Evolutionary conservation across 2,113 vertebrate species (phyloP).

Genomic region (Callorhinus ursinus): DNA sequence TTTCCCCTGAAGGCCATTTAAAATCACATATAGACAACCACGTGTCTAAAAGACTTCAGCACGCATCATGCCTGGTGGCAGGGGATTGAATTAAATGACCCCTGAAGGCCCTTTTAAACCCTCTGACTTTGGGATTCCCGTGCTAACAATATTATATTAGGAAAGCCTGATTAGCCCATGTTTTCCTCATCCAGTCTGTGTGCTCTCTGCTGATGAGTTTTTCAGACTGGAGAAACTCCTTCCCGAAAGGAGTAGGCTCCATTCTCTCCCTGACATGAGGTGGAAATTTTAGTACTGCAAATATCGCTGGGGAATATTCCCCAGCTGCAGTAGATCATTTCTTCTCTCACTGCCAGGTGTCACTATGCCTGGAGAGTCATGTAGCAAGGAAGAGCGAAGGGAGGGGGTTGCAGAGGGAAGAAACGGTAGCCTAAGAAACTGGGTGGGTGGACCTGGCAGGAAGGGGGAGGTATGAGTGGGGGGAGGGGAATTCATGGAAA

Average conservation of each 20-base stretch:
- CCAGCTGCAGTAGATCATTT: slow-evolving; percentile 40
- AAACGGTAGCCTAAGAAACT: background rate
- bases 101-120: background rate
- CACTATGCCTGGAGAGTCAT: slow-evolving; percentile 47
- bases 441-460: background rate
- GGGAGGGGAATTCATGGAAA: background rate
- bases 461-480: rapidly evolving
- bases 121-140: background rate
- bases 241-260: background rate
- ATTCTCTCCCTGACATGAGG: background rate
- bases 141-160: background rate
- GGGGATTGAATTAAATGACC: slow-evolving; percentile 30
- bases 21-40: slow-evolving; percentile 57
- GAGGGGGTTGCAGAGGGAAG: slow-evolving; percentile 21
- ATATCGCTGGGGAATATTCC: slow-evolving; percentile 4
- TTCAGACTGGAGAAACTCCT: background rate
- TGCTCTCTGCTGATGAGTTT: background rate
- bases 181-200: background rate
- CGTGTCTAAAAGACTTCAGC: slow-evolving; percentile 41
- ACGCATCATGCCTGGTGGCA: background rate
- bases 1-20: background rate
- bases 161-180: background rate
- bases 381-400: background rate
- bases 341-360: slow-evolving; percentile 10
- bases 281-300: slow-evolving; percentile 2